These are phyloP conservation scores for Trematomus bernacchii DNA, from an alignment of 2,797 vertebrate species.

Conservation along the genomic window DNA sequence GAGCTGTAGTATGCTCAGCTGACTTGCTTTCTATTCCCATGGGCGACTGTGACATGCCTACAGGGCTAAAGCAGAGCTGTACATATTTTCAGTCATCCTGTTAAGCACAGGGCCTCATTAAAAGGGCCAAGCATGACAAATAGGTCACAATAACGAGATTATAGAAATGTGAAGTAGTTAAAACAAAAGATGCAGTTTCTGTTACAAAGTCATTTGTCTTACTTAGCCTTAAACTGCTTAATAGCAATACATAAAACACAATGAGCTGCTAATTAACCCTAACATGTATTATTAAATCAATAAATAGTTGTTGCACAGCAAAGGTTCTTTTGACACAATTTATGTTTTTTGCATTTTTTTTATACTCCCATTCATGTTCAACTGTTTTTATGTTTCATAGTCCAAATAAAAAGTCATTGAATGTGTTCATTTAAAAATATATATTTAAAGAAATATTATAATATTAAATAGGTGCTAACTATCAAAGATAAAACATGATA, in stretches of 20 bases:
- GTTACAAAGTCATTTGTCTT: not conserved
- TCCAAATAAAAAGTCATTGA: not conserved
- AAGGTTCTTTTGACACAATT: not conserved
- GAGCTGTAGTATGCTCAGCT: slow-evolving; percentile 57
- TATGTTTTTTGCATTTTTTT: not conserved
- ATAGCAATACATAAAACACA: not conserved
- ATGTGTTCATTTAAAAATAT: no score
- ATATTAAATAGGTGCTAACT: not conserved
- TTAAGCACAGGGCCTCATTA: slow-evolving; percentile 11
- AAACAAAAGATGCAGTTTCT: slow-evolving; percentile 5
- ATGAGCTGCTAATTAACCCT: not conserved
- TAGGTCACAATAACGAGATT: slow-evolving; percentile 48
- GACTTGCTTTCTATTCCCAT: slow-evolving; percentile 46
- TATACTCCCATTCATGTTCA: not conserved
- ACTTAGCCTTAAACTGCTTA: not conserved
- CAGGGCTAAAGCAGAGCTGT: slow-evolving; percentile 26
- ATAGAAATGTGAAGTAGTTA: slow-evolving; percentile 8
- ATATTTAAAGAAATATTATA: no score
- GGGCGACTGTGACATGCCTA: slow-evolving; percentile 22
- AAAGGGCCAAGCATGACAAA: slow-evolving; percentile 39
- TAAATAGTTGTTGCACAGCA: not conserved
- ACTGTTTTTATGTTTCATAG: not conserved
- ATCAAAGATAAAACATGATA: not conserved
- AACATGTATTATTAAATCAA: not conserved
- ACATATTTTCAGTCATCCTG: slow-evolving; percentile 32